phyloP scores from a whole-genome alignment of 1,140 invertebrate genomes.

The Bombus sylvicola region DNA sequence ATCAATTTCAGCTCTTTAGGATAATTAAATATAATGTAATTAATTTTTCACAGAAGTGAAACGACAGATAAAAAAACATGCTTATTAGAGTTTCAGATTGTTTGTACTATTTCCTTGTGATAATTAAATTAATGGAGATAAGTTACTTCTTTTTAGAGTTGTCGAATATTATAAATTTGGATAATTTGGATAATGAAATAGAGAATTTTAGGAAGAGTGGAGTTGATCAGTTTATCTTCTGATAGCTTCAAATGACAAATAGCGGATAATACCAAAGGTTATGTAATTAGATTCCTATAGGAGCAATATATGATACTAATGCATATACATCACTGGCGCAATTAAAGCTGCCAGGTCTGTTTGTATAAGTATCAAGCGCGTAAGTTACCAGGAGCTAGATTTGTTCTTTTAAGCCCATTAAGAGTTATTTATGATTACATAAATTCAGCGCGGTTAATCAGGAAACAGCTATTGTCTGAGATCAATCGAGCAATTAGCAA shows the following conservation, averaged over 20 bases:
- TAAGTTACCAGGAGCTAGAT: background rate
- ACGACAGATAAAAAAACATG: too few relatives aligned
- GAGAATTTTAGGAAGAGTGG: background rate
- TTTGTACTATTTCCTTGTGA: too few relatives aligned
- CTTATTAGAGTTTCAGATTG: too few relatives aligned
- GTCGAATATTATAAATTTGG: too few relatives aligned
- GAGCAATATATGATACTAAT: background rate
- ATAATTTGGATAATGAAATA: background rate
- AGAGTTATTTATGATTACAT: constrained; percentile 29
- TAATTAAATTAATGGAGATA: too few relatives aligned
- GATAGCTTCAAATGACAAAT: background rate
- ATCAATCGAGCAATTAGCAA: constrained; percentile 12
- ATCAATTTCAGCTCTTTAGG: too few relatives aligned
- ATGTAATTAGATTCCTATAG: background rate
- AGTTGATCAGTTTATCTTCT: background rate
- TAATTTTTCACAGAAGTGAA: too few relatives aligned
- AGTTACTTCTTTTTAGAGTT: too few relatives aligned
- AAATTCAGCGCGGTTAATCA: constrained; percentile 32
- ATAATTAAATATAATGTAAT: too few relatives aligned
- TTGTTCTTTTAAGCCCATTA: constrained; percentile 31
- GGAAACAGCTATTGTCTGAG: constrained; percentile 7
- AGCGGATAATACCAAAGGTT: background rate
- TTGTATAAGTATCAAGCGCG: background rate
- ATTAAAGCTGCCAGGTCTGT: background rate
- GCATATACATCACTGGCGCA: background rate